Conservation (phyloP, 2,888 invertebrate species). For the Troilus luridus region DNA sequence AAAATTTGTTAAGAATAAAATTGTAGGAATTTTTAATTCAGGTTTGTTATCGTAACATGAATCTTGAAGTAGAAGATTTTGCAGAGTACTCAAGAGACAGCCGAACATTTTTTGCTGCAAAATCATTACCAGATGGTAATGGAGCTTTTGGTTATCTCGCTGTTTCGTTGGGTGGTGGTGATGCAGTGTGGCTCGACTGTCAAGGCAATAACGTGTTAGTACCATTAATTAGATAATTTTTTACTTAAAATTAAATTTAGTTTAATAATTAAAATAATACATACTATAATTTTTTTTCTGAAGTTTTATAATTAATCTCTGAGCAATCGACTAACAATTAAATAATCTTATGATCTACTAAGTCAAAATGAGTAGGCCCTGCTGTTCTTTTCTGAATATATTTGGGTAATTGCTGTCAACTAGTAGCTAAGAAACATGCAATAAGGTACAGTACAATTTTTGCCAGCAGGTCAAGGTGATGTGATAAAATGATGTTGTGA, state of each 20-base stretch:
- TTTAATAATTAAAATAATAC: neutral
- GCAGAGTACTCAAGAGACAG: conserved; percentile 47
- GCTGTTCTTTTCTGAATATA: no score
- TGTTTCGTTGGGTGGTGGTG: conserved; percentile 49
- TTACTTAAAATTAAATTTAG: neutral
- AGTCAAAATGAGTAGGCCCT: no score
- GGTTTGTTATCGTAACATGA: conserved; percentile 2
- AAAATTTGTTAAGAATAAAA: neutral
- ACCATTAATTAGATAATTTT: neutral
- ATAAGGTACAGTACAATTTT: no score
- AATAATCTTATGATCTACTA: no score
- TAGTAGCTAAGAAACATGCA: no score
- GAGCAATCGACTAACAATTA: no score
- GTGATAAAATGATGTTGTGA: no score
- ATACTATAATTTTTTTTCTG: no score
- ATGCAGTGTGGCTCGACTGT: conserved; percentile 39
- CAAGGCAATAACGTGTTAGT: conserved; percentile 28
- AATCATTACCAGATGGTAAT: conserved; percentile 13
- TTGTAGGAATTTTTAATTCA: neutral
- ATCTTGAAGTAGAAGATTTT: conserved; percentile 50
- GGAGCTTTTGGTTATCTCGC: conserved; percentile 51
- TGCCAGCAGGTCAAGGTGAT: no score
- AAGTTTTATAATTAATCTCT: no score
- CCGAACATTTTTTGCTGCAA: conserved; percentile 50
- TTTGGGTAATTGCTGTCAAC: no score